Evolutionary conservation across 2,113 vertebrate species (phyloP), one percentile per base, ranked within the genome.

Genomic region (Erpornis zantholeuca): DNA sequence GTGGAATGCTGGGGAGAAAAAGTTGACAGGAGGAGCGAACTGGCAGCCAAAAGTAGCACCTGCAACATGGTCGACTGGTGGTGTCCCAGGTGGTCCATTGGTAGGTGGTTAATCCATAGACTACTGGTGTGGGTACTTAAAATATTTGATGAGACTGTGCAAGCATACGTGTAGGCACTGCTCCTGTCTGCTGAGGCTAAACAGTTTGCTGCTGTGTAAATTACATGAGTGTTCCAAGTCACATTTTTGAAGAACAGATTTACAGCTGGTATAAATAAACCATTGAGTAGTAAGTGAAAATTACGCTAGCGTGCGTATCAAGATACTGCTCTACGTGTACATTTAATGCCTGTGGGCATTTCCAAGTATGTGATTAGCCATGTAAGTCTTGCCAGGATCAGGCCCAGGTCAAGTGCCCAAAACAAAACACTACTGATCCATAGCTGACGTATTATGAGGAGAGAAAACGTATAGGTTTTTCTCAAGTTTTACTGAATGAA

Each of bases 21-120:
- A 99, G 91, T 96, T 99, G 88, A 99, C 99, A 35, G 99, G 99
- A 94, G 99, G 99, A 35, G 99, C 99, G 19, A 99, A 99, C 97
- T 99, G 99, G 99, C 99, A 98, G 90, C 99, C 99, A 9, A 98
- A 99, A 95, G 99, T 99, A 54, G 99, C 99, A 56, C 99, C 99
- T 17, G 98, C 99, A 65, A 99, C 98, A 50, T 99, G 99, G 99
- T 98, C 98, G 25, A 97, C 98, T 59, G 97, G 98, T 25, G 98
- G 97, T 66, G 97, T 98, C 50, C 96, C 98, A 38, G 98, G 98
- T 73, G 97, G 98, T 77, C 98, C 98, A 78, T 93, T 99, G 99
- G 99, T 99, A 98, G 24, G 98, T 97, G 65, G 36, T 80, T 56
- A 10, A 61, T 91, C 35, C 31, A 4, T 64, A 1, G 5, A 42